Conservation (phyloP, 35 echinoderm and acorn worm species). For the Lytechinus variegatus region DNA sequence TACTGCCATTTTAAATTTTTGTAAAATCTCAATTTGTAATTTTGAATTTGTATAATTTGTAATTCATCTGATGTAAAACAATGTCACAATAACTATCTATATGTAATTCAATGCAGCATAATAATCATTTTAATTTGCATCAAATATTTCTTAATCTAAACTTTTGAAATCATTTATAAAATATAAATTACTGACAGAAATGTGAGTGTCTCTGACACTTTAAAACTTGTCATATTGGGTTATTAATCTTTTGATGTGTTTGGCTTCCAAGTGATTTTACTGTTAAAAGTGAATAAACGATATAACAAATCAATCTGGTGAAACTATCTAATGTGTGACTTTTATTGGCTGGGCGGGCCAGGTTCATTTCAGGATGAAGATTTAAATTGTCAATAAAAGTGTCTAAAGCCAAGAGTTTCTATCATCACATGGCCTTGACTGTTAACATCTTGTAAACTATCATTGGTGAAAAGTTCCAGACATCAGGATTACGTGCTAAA, state of each 20-base stretch:
- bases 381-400: slow-evolving; percentile 21
- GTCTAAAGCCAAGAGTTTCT: not conserved
- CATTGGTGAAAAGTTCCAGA: not conserved
- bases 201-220: not conserved
- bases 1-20: no score
- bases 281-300: not conserved
- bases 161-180: not conserved
- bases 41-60: no score
- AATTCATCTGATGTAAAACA: no score
- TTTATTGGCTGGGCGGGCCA: not conserved
- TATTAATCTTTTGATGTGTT: not conserved
- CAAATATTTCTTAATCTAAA: not conserved
- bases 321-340: not conserved
- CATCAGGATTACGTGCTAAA: not conserved
- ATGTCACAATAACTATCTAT: no score
- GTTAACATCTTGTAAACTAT: not conserved
- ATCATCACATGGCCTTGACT: not conserved
- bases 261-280: not conserved
- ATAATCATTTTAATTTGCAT: no score
- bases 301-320: slow-evolving; percentile 4
- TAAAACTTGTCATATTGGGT: not conserved
- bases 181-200: not conserved
- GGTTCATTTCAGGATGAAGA: not conserved
- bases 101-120: no score
- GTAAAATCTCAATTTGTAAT: no score